These are phyloP conservation scores for Acleris literana DNA, from an alignment of 2,888 invertebrate genomes.

Conservation along the genomic window DNA sequence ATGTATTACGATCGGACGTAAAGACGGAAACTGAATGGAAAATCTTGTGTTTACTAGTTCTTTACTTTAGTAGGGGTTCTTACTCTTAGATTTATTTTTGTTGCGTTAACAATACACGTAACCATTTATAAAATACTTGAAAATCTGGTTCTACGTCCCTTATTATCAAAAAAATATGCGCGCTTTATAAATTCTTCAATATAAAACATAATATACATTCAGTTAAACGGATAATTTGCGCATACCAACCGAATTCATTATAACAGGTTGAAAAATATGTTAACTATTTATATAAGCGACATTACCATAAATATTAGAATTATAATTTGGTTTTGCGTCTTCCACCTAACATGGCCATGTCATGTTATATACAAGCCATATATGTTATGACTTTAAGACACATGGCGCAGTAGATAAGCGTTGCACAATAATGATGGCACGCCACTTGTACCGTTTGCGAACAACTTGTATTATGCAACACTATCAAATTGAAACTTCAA, in stretches of 20 bases:
- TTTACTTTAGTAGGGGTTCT: too few relatives aligned
- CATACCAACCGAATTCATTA: too few relatives aligned
- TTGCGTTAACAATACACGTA: too few relatives aligned
- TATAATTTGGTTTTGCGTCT: constrained; percentile 47
- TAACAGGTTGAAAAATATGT: constrained; percentile 7
- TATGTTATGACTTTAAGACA: constrained; percentile 9
- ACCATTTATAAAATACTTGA: too few relatives aligned
- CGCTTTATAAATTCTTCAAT: too few relatives aligned
- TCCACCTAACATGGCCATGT: constrained; percentile 36
- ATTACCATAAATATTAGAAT: constrained; percentile 50
- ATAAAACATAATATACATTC: too few relatives aligned
- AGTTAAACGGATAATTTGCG: too few relatives aligned
- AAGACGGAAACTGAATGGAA: constrained; percentile 8
- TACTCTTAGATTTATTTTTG: too few relatives aligned
- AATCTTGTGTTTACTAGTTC: not conserved
- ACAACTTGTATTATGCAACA: constrained; percentile 14
- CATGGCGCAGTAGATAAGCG: constrained; percentile 25
- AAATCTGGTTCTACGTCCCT: too few relatives aligned
- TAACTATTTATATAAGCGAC: constrained; percentile 42
- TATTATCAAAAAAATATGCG: too few relatives aligned
- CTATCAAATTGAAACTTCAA: constrained; percentile 15
- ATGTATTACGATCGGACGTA: constrained; percentile 9
- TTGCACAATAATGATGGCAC: constrained; percentile 33
- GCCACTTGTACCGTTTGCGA: constrained; percentile 10
- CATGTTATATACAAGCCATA: constrained; percentile 1